These are phyloP conservation scores for Cylloceria caligata DNA, from an alignment of 2,888 invertebrate genomes.

Conservation along the genomic window DNA sequence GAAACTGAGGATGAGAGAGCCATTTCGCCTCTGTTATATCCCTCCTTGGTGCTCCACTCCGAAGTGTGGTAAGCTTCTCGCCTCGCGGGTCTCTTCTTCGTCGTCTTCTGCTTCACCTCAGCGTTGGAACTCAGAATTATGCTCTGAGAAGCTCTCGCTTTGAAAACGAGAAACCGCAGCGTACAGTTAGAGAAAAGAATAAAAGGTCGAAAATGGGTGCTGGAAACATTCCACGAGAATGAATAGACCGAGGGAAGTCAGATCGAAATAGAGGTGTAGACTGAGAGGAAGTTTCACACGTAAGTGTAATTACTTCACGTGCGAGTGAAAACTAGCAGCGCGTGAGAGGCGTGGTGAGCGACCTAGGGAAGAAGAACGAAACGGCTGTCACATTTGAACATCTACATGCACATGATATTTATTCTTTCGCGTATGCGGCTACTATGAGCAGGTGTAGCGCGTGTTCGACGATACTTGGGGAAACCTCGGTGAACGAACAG, in stretches of 20 bases:
- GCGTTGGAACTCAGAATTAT: conserved; percentile 4
- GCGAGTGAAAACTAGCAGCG: conserved; percentile 20
- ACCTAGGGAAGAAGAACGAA: not conserved
- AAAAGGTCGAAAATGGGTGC: conserved; percentile 16
- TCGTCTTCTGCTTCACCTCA: not conserved
- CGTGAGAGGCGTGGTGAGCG: conserved; percentile 30
- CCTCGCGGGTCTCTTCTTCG: conserved; percentile 12
- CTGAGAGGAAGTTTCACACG: conserved; percentile 17
- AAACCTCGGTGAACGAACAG: not conserved
- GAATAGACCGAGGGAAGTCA: conserved; percentile 25
- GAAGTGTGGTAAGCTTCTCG: conserved; percentile 11
- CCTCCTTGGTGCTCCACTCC: conserved; percentile 2
- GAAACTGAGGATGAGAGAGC: conserved; percentile 36
- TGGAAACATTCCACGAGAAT: conserved; percentile 25
- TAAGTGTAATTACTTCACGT: conserved; percentile 47
- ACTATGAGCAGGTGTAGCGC: not conserved
- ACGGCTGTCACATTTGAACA: not conserved
- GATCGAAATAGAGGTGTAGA: conserved; percentile 52
- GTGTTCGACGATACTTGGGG: not conserved
- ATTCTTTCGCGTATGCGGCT: not conserved
- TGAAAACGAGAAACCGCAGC: conserved; percentile 21
- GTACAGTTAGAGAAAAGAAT: not conserved
- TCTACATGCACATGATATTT: not conserved
- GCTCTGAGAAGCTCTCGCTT: conserved; percentile 1
- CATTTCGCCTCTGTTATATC: conserved; percentile 23